Percentiles rank a stretch among this genome's conserved stretches.
Evolutionary conservation across 2,797 vertebrate species (phyloP).

Genomic region (Sebastes cheni): DNA sequence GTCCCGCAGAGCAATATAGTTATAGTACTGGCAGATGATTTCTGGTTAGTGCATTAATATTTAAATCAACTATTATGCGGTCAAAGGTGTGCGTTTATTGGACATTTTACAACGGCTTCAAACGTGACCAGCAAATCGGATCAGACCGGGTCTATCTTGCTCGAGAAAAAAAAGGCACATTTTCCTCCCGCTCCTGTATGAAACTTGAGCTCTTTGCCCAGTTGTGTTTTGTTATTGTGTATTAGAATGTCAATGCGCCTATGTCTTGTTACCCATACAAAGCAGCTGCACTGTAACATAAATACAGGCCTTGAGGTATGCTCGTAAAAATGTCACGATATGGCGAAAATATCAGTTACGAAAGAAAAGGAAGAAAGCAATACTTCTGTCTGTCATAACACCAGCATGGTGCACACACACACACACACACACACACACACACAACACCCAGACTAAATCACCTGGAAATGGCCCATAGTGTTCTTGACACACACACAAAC

Average conservation of each 20-base stretch:
- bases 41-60: slow-evolving; percentile 57
- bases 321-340: slow-evolving; percentile 67
- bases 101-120: slow-evolving; percentile 54
- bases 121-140: slow-evolving; percentile 60
- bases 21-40: slow-evolving; percentile 40
- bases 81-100: slow-evolving; percentile 65
- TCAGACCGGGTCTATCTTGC: not conserved
- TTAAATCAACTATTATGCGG: slow-evolving; percentile 60
- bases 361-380: slow-evolving; percentile 25
- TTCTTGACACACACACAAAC: slow-evolving; percentile 22
- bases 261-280: slow-evolving; percentile 62
- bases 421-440: not conserved
- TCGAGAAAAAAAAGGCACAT: not conserved
- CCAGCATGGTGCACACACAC: slow-evolving; percentile 5
- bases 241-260: slow-evolving; percentile 56
- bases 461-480: slow-evolving; percentile 43
- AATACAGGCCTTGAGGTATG: slow-evolving; percentile 67
- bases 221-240: slow-evolving; percentile 48
- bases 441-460: slow-evolving; percentile 32
- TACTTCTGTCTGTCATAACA: slow-evolving; percentile 22
- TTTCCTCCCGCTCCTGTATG: not conserved
- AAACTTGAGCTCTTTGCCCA: slow-evolving; percentile 31
- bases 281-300: slow-evolving; percentile 58
- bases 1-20: slow-evolving; percentile 27
- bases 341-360: slow-evolving; percentile 60